These are phyloP conservation scores for Maconellicoccus hirsutus DNA, from an alignment of 1,140 invertebrate species.

Conservation along the genomic window DNA sequence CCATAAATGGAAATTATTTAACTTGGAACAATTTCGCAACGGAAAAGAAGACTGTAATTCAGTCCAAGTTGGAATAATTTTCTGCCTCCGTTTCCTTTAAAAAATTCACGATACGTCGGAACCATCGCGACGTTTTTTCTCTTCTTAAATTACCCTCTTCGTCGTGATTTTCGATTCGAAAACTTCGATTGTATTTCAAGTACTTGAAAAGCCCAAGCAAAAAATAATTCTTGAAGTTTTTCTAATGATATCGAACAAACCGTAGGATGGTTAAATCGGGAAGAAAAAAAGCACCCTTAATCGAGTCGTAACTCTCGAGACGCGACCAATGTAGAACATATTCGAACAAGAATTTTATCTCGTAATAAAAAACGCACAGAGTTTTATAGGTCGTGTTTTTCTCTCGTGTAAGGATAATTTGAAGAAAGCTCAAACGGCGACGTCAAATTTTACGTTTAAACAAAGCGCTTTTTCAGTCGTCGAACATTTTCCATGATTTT, in stretches of 20 bases:
- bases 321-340: not conserved
- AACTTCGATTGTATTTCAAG: not conserved
- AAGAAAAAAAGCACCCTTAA: not conserved
- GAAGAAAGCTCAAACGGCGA: not conserved
- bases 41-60: not conserved
- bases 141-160: too few species aligned
- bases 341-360: not conserved
- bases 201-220: not conserved
- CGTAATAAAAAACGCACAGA: not conserved
- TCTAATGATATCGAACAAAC: not conserved
- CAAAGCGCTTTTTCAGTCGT: not conserved
- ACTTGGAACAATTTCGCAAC: not conserved
- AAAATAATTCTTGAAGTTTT: not conserved
- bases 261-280: not conserved
- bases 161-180: not conserved
- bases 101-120: not conserved
- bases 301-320: not conserved
- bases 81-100: not conserved
- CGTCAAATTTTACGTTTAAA: not conserved
- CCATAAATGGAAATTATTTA: not conserved
- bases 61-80: not conserved
- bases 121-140: not conserved
- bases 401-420: not conserved
- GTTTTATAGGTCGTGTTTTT: not conserved
- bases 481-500: too few species aligned